A percentile compares a stretch with the other conserved stretches of the same genome.
Evolutionary conservation across 2,797 vertebrate species (phyloP).

Genomic region (Enteromius viviparus): DNA sequence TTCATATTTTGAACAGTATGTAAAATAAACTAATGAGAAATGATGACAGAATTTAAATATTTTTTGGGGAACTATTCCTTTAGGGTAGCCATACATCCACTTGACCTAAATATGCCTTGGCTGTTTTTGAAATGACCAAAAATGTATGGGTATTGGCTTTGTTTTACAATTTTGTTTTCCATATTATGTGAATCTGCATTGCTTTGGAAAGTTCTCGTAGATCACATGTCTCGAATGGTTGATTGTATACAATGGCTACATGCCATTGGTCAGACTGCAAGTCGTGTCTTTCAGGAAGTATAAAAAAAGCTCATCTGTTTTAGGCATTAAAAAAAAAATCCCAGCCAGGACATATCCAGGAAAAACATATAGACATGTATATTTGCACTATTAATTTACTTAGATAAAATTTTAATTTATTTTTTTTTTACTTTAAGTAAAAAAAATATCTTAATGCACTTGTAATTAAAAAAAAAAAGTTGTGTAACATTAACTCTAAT

Average conservation of each 20-base stretch:
- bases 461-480: not conserved
- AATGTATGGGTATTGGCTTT: not conserved
- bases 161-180: not conserved
- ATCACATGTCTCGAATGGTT: not conserved
- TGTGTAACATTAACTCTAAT: not conserved
- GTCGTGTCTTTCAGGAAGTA: not conserved
- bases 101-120: not conserved
- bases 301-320: not conserved
- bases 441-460: not conserved
- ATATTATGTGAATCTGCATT: not conserved
- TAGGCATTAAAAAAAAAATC: not conserved
- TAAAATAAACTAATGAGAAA: no score
- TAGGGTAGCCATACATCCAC: not conserved
- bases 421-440: not conserved
- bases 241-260: not conserved
- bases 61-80: no score
- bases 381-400: not conserved
- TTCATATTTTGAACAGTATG: not conserved
- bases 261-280: not conserved
- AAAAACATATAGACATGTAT: not conserved
- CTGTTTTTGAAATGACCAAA: not conserved
- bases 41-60: no score
- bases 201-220: not conserved
- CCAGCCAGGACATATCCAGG: not conserved
- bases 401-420: no score